These are phyloP conservation scores for Cercopithecus neglectus DNA, from an alignment of 2,797 vertebrate species.

Conservation along the genomic window DNA sequence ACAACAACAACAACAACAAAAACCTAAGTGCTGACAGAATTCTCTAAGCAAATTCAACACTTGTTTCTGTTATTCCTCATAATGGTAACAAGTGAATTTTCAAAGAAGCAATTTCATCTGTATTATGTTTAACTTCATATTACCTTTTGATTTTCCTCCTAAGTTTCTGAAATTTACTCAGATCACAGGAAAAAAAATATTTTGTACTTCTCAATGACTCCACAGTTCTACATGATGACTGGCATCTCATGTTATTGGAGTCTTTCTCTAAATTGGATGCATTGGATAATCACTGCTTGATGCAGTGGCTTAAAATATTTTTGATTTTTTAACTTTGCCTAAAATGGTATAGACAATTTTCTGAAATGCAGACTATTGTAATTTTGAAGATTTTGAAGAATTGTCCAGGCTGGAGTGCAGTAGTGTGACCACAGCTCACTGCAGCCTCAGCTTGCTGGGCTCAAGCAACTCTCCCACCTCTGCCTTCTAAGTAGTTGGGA, in stretches of 20 bases:
- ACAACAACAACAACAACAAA: slow-evolving; percentile 38
- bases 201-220: not conserved
- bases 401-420: not conserved
- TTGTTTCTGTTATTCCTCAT: slow-evolving; percentile 36
- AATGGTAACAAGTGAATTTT: not conserved
- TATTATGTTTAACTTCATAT: not conserved
- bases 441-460: not conserved
- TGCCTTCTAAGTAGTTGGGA: not conserved
- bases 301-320: not conserved
- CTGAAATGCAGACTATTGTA: not conserved
- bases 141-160: not conserved
- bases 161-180: not conserved
- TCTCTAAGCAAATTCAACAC: slow-evolving; percentile 42
- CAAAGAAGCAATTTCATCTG: slow-evolving; percentile 9
- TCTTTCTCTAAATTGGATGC: not conserved
- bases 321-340: not conserved
- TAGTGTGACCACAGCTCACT: not conserved
- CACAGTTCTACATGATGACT: not conserved
- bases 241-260: not conserved
- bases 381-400: not conserved
- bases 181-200: not conserved
- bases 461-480: not conserved
- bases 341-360: slow-evolving; percentile 10
- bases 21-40: slow-evolving; percentile 44
- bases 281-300: not conserved